Percentiles rank a stretch among this genome's conserved stretches.
Evolutionary conservation across 2,113 vertebrate genomes (phyloP).

Genomic region (Cephalophus harveyi): DNA sequence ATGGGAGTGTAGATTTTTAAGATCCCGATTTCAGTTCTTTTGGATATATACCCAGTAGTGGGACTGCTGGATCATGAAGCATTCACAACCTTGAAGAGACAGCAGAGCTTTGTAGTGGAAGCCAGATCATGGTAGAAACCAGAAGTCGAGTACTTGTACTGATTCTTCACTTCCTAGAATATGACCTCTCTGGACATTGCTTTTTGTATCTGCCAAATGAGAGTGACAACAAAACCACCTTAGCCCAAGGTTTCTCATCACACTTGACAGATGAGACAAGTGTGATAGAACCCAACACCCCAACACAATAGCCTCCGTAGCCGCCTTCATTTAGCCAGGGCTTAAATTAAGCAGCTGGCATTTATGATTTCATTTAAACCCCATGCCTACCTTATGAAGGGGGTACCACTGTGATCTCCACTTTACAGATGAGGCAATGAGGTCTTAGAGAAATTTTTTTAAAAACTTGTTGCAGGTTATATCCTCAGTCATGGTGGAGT

Average conservation of each 20-base stretch:
- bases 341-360: background rate
- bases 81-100: background rate
- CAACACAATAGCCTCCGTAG: background rate
- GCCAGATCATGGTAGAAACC: background rate
- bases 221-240: background rate
- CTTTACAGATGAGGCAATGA: background rate
- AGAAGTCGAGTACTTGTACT: background rate
- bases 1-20: no score
- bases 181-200: background rate
- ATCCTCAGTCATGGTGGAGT: fast-evolving
- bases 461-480: background rate
- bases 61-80: background rate
- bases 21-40: background rate
- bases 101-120: background rate
- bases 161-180: background rate
- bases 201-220: background rate
- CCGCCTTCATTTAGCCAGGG: background rate
- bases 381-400: no score
- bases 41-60: no score
- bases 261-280: background rate
- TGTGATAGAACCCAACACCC: background rate
- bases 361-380: background rate
- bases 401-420: no score
- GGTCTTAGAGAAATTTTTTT: background rate
- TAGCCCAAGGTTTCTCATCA: background rate